phyloP scores from a whole-genome alignment of 2,797 vertebrate genomes.

The Myotis planiceps region DNA sequence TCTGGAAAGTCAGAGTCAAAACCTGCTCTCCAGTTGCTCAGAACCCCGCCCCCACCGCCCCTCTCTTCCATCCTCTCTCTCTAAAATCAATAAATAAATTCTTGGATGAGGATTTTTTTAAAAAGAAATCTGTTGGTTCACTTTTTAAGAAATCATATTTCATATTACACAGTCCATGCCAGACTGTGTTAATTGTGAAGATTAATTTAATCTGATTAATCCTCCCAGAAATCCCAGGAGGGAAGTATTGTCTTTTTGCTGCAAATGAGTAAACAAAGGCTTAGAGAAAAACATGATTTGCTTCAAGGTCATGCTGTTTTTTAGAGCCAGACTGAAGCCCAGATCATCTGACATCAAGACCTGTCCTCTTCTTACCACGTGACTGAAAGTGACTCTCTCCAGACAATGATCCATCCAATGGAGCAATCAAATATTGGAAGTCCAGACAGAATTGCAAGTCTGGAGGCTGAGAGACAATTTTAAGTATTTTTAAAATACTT shows the following conservation, averaged over 20 bases:
- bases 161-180: not conserved
- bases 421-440: not conserved
- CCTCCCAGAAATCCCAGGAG: not conserved
- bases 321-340: not conserved
- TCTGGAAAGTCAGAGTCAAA: not conserved
- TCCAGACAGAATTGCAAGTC: not conserved
- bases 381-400: not conserved
- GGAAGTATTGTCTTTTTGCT: not conserved
- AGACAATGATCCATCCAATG: too few species aligned
- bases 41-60: not conserved
- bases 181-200: conserved; percentile 23
- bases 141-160: not conserved
- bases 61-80: too few species aligned
- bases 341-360: not conserved
- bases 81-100: too few species aligned
- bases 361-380: not conserved
- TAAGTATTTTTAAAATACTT: not conserved
- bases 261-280: not conserved
- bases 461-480: not conserved
- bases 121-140: not conserved
- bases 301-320: not conserved
- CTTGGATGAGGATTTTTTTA: not conserved
- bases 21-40: not conserved
- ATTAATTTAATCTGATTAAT: conserved; percentile 18
- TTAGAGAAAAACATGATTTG: not conserved